Percentiles rank a stretch among this genome's conserved stretches.
Evolutionary conservation across 2,797 vertebrate species (phyloP).

Genomic region (Acanthis flammea): DNA sequence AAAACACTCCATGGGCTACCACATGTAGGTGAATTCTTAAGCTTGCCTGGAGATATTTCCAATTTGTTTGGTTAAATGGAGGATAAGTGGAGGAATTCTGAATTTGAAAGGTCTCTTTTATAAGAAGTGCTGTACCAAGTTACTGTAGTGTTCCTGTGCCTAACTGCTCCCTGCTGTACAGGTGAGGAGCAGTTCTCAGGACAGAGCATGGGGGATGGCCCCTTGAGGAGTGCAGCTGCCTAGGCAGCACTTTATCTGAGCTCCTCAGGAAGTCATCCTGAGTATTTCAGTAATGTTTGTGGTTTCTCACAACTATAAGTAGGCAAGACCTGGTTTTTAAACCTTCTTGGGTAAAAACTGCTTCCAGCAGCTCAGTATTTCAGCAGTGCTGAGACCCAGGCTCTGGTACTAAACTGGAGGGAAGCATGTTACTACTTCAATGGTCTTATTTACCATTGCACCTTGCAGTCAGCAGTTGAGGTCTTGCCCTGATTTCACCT

Average conservation of each 20-base stretch:
- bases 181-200: not conserved
- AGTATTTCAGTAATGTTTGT: not conserved
- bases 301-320: not conserved
- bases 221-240: not conserved
- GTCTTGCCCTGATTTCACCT: not conserved
- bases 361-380: not conserved
- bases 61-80: not conserved
- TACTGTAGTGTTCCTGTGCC: accelerated
- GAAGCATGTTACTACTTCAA: not conserved
- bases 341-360: not conserved
- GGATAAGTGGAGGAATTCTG: not conserved
- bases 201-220: not conserved
- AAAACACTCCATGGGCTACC: not conserved
- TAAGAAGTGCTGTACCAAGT: not conserved
- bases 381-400: not conserved
- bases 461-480: not conserved
- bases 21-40: not conserved
- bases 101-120: not conserved
- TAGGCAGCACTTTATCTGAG: not conserved
- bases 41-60: not conserved
- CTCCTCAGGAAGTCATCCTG: not conserved
- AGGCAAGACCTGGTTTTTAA: not conserved
- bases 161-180: not conserved
- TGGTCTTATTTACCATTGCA: not conserved
- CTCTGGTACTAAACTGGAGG: not conserved